Percentiles rank a stretch among this genome's conserved stretches.
phyloP scores from a whole-genome alignment of 2,113 vertebrate genomes.

The Spilogale gracilis region DNA sequence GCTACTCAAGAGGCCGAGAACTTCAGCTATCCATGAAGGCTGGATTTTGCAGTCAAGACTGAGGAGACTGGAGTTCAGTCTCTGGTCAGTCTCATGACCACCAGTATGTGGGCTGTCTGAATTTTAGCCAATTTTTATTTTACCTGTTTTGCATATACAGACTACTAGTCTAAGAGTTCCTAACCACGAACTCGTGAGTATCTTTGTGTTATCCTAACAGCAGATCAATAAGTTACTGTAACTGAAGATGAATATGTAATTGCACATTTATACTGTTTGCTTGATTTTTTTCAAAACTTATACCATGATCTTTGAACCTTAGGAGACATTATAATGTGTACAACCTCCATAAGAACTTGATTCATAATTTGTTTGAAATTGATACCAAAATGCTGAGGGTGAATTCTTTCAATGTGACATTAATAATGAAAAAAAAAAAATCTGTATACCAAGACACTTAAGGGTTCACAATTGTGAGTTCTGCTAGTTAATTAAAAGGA shows the following conservation, averaged over 20 bases:
- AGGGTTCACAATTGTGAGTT: background rate
- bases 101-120: background rate
- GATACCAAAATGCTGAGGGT: background rate
- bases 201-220: background rate
- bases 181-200: background rate
- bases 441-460: background rate
- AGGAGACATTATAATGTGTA: background rate
- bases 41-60: background rate
- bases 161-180: background rate
- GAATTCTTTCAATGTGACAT: background rate
- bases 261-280: background rate
- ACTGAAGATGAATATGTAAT: background rate
- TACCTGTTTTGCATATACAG: background rate
- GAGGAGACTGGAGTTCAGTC: background rate
- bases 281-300: slow-evolving; percentile 12
- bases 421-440: background rate
- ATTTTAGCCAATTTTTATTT: background rate
- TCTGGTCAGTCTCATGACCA: background rate
- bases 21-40: background rate
- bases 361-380: background rate
- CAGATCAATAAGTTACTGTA: background rate
- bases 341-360: background rate
- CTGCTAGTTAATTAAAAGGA: background rate
- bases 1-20: background rate
- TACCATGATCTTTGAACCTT: background rate